A percentile compares a stretch with the other conserved stretches of the same genome.
Conservation (phyloP, 30 jellyfish, hydroid and myxozoan species). For the Pseudorhiza aurosa region DNA sequence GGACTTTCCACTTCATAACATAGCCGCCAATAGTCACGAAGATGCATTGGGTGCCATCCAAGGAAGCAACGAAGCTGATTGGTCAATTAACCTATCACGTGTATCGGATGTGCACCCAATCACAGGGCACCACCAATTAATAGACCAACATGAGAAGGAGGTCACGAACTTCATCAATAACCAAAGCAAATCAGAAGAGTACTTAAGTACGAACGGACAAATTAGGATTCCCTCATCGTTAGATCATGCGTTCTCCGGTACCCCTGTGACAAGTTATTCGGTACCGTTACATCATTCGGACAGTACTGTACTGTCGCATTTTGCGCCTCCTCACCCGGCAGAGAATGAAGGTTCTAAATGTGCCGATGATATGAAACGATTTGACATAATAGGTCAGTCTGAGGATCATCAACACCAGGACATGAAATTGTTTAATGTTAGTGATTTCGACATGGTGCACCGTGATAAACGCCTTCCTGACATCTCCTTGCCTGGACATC, state of each 20-base stretch:
- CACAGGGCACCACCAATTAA: constrained; percentile 6
- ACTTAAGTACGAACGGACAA: neutral
- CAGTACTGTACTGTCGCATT: neutral
- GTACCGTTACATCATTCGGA: constrained; percentile 14
- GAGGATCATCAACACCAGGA: constrained; percentile 9
- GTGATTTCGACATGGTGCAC: neutral
- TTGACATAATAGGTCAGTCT: constrained; percentile 22
- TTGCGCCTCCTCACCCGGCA: neutral
- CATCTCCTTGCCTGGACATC: neutral
- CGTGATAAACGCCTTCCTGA: constrained; percentile 1
- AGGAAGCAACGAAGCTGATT: constrained; percentile 9
- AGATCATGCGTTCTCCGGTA: neutral
- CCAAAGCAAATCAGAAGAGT: constrained; percentile 15
- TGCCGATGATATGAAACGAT: neutral
- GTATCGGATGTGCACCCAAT: constrained; percentile 28
- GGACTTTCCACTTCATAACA: constrained; percentile 38
- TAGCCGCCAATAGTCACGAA: constrained; percentile 7
- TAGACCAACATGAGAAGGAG: constrained; percentile 28
- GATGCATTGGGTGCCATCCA: constrained; percentile 23
- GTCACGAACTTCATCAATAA: constrained; percentile 12
- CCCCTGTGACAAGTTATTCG: constrained; percentile 10
- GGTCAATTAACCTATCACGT: constrained; percentile 52
- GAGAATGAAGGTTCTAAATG: neutral
- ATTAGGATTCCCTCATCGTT: constrained; percentile 8
- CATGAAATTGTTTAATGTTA: neutral